A percentile compares a stretch with the other conserved stretches of the same genome.
Conservation (phyloP, 2,113 vertebrate genomes). For the Thinocorus orbignyianus region DNA sequence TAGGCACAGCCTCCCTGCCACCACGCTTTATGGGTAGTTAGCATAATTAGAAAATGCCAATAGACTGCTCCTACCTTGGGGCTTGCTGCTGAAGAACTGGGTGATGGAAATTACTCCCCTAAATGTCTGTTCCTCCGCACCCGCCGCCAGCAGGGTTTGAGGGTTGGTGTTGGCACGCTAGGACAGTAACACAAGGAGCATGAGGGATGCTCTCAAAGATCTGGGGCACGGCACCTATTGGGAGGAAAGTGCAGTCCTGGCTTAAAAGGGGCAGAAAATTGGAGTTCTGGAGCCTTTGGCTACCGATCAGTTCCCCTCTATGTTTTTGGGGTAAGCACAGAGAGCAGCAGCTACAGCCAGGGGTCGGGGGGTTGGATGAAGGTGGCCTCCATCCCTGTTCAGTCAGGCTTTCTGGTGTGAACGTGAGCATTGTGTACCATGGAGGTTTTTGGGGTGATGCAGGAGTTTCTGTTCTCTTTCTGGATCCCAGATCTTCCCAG, state of each 20-base stretch:
- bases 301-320: background rate
- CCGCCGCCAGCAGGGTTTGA: background rate
- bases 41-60: constrained; percentile 6
- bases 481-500: background rate
- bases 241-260: background rate
- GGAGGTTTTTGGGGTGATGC: background rate
- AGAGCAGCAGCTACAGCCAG: background rate
- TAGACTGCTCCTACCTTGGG: constrained; percentile 27
- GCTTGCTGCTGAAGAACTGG: constrained; percentile 30
- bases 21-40: background rate
- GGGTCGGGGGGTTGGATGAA: background rate
- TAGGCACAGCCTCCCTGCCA: background rate
- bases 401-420: accelerated
- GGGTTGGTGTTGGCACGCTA: background rate
- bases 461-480: background rate
- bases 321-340: background rate
- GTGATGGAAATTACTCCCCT: background rate
- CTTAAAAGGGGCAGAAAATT: background rate
- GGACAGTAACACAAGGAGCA: accelerated
- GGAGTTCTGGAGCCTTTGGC: background rate
- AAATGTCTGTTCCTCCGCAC: background rate
- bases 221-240: background rate
- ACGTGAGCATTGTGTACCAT: accelerated
- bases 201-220: background rate
- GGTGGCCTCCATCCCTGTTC: background rate